Percentiles rank a stretch among this genome's conserved stretches.
Evolutionary conservation across 30 jellyfish, hydroid and myxozoan genomes (phyloP).

Genomic region (Catostylus mosaicus): DNA sequence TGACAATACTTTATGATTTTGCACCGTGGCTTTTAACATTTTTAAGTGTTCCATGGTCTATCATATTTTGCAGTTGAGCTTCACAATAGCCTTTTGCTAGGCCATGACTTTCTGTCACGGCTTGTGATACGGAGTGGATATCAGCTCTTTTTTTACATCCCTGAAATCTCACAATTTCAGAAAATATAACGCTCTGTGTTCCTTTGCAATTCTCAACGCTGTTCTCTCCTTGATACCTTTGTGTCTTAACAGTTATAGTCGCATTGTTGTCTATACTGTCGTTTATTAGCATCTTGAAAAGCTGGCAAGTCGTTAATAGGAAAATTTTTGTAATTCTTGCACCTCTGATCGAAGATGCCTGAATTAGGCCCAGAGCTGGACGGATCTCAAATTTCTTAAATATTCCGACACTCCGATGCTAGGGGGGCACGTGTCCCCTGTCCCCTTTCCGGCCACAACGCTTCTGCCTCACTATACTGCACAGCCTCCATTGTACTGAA

Average conservation of each 20-base stretch:
- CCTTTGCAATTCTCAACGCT: neutral
- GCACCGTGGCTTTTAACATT: slow-evolving; percentile 16
- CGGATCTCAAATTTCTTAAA: too few species aligned
- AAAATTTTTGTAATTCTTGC: too few species aligned
- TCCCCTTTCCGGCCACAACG: too few species aligned
- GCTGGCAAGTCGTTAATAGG: too few species aligned
- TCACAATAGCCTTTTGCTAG: neutral
- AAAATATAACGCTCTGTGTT: neutral
- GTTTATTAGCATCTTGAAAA: too few species aligned
- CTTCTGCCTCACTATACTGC: too few species aligned
- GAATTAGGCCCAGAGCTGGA: too few species aligned
- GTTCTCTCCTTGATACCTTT: neutral
- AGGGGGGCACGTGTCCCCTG: too few species aligned
- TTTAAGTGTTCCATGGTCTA: neutral
- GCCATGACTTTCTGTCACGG: slow-evolving; percentile 5
- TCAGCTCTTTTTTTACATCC: slow-evolving; percentile 1
- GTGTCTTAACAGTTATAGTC: neutral
- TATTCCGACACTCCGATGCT: too few species aligned
- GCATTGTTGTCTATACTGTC: neutral
- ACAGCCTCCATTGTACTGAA: too few species aligned
- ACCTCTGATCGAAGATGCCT: too few species aligned
- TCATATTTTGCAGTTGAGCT: neutral
- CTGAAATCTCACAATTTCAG: neutral
- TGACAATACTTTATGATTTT: slow-evolving; percentile 15
- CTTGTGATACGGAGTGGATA: slow-evolving; percentile 8